phyloP scores from a whole-genome alignment of 1,140 invertebrate genomes.

The Eufriesea mexicana region DNA sequence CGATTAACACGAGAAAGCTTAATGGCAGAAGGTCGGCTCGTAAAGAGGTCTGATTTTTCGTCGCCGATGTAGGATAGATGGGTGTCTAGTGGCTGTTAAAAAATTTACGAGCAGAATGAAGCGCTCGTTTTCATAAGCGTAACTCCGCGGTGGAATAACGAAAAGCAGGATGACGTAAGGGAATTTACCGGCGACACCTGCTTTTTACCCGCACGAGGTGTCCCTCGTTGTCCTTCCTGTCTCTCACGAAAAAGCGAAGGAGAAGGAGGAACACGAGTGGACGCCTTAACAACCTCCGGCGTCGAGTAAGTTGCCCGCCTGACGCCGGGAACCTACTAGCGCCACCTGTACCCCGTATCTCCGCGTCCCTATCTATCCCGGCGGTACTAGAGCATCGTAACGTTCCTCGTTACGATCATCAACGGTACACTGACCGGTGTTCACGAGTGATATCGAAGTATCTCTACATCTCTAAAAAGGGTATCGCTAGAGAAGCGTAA shows the following conservation, averaged over 20 bases:
- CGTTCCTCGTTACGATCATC: not conserved
- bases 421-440: no score
- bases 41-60: not conserved
- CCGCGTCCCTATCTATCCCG: not conserved
- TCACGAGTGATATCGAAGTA: no score
- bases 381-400: not conserved
- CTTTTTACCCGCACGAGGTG: constrained; percentile 28
- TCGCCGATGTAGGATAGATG: not conserved
- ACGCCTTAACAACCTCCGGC: not conserved
- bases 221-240: not conserved
- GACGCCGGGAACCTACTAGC: no score
- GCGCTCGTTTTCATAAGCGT: not conserved
- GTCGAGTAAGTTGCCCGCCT: not conserved
- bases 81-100: not conserved
- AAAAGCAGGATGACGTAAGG: constrained; percentile 18
- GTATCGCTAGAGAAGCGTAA: not conserved
- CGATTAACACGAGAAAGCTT: not conserved
- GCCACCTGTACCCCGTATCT: no score
- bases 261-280: not conserved
- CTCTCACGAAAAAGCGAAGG: not conserved
- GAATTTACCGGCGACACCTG: constrained; percentile 41
- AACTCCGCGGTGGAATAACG: not conserved
- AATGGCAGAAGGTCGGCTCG: not conserved
- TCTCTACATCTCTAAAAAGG: no score
- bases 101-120: constrained; percentile 4